Evolutionary conservation across 2,888 invertebrate species (phyloP).

Genomic region (Scaptomyza flava): DNA sequence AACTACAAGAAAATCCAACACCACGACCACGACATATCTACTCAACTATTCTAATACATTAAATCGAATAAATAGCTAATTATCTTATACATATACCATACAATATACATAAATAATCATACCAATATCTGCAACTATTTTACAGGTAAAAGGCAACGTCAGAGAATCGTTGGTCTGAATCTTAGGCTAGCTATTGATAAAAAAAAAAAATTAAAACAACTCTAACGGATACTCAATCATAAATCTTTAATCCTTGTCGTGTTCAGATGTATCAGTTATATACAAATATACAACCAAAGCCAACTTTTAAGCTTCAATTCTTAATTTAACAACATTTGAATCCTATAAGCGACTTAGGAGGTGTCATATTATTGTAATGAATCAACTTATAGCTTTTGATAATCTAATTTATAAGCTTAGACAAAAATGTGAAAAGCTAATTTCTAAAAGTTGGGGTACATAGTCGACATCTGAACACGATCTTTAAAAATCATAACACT

Average conservation of each 20-base stretch:
- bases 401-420: conserved; percentile 18
- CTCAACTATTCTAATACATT: conserved; percentile 43
- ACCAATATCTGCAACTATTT: conserved; percentile 65
- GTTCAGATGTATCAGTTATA: conserved; percentile 32
- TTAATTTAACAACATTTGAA: conserved; percentile 14
- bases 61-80: conserved; percentile 44
- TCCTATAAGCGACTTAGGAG: conserved; percentile 24
- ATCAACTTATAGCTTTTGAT: conserved; percentile 20
- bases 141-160: conserved; percentile 78
- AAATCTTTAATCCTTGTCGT: conserved; percentile 36
- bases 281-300: conserved; percentile 27
- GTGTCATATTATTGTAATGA: conserved; percentile 39
- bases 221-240: conserved; percentile 50
- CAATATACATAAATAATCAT: conserved; percentile 26
- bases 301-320: conserved; percentile 26
- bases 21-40: conserved; percentile 56
- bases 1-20: conserved; percentile 7
- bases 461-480: conserved; percentile 39
- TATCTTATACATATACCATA: conserved; percentile 40
- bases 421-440: not conserved
- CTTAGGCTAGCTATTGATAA: conserved; percentile 47
- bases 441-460: conserved; percentile 5
- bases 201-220: conserved; percentile 34
- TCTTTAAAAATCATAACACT: conserved; percentile 16
- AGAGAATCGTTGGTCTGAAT: conserved; percentile 75